Evolutionary conservation across 1,140 invertebrate genomes (phyloP).

Genomic region (Sitophilus oryzae): DNA sequence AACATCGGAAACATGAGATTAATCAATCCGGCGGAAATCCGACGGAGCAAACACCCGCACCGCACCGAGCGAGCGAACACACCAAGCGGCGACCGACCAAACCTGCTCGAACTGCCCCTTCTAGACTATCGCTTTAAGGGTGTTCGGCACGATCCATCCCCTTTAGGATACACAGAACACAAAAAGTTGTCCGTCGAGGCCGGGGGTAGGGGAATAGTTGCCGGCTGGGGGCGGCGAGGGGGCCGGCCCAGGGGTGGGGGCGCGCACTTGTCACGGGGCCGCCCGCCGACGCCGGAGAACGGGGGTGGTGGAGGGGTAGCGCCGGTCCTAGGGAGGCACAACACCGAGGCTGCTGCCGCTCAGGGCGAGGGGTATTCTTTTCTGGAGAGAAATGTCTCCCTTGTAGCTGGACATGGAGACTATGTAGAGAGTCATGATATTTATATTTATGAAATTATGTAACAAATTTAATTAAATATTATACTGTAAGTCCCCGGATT

Average conservation of each 20-base stretch:
- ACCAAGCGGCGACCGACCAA: constrained; percentile 2
- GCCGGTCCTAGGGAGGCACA: too few relatives aligned
- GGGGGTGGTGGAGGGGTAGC: too few relatives aligned
- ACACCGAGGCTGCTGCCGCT: too few relatives aligned
- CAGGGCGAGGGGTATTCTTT: too few relatives aligned
- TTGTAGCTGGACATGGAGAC: too few relatives aligned
- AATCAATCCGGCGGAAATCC: constrained; percentile 22
- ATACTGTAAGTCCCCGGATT: too few relatives aligned
- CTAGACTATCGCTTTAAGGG: constrained; percentile 25
- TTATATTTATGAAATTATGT: too few relatives aligned
- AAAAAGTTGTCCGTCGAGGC: constrained; percentile 42
- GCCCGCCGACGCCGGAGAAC: constrained; percentile 8
- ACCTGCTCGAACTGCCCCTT: too few relatives aligned
- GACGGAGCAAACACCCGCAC: background rate
- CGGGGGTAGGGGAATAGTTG: constrained; percentile 19
- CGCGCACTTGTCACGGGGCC: constrained; percentile 40
- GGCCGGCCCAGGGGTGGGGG: constrained; percentile 23
- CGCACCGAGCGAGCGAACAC: background rate
- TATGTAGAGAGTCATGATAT: too few relatives aligned
- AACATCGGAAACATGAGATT: constrained; percentile 24
- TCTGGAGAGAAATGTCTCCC: too few relatives aligned
- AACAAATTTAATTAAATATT: too few relatives aligned
- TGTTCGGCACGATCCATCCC: constrained; percentile 24
- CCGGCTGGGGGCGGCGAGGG: constrained; percentile 26
- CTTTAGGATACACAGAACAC: constrained; percentile 43